Base-by-base conservation (phyloP, 1,140 invertebrate genomes). In the Monochamus saltuarius region DNA sequence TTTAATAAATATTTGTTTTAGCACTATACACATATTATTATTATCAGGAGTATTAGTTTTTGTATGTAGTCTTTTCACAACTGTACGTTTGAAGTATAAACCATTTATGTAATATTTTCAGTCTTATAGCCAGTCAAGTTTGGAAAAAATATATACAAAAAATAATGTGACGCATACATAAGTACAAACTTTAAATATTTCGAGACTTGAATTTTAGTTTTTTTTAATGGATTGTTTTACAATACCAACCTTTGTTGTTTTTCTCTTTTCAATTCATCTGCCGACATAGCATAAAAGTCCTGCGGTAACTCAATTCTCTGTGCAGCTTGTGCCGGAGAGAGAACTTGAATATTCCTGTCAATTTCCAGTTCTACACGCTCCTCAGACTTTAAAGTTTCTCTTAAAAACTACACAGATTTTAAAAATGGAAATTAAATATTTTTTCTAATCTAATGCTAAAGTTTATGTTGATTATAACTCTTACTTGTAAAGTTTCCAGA, bases 261-360 rank as follows among this genome's bases (percentile, higher is more conserved):
- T 79, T 97, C 94, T 65, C 82, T 83, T 76, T 91, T 92, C 4
- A 97, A 68, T 77, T 97, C 94, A 67, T 92, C 89, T 0, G 85
- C 76, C 0, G 86, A 82, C 10, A 96, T 74, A 2, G 83, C 81
- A 71, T 89, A 97, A 77, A 97, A 97, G 1, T 90, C 90, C 14
- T 84, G 75, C 1, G 94, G 94, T 16, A 97, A 78, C 58, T 89
- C 84, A 38, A 85, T 78, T 62, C 84, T 84, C 34, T 81, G 75
- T 0, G 85, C 83, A 1, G 84, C 85, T 76, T 90, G 85, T 2
- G 86, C 87, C 3, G 93, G 91, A 43, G 89, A 78, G 35, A 95
- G 79, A n/a, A 97, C 89, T 80, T 88, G 89, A 6, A 92, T 68
- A 73, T 90, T 92, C 54, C 94, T 82, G 75, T 97, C 92, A 22